Conservation (phyloP, 1,140 invertebrate species). For the Andricus grossulariae region DNA sequence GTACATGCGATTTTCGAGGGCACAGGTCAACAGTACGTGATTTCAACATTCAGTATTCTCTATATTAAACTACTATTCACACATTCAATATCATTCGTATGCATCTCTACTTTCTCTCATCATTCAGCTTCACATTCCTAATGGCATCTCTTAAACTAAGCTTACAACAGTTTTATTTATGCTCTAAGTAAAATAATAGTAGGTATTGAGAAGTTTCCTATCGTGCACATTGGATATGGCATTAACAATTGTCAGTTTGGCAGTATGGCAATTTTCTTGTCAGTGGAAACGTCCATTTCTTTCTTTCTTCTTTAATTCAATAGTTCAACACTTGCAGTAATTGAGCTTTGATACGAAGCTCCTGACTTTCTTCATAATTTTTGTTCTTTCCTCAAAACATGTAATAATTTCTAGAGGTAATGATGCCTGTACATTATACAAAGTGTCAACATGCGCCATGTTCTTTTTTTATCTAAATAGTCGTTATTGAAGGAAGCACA, state of each 20-base stretch:
- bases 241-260: conserved; percentile 75
- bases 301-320: conserved; percentile 41
- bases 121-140: conserved; percentile 59
- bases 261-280: conserved; percentile 74
- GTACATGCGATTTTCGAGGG: conserved; percentile 68
- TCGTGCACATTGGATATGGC: conserved; percentile 70
- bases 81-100: conserved; percentile 57
- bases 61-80: conserved; percentile 64
- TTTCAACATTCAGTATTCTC: conserved; percentile 68
- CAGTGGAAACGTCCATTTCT: conserved; percentile 58
- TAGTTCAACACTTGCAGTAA: conserved; percentile 45
- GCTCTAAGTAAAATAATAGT: conserved; percentile 70
- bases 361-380: not conserved
- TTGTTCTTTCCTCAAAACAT: conserved; percentile 33
- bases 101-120: conserved; percentile 66
- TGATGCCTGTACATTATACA: conserved; percentile 22
- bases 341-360: conserved; percentile 37
- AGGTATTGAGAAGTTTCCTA: conserved; percentile 72
- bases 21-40: conserved; percentile 66
- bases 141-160: conserved; percentile 63
- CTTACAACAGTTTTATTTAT: conserved; percentile 70
- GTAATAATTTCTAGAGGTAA: conserved; percentile 8
- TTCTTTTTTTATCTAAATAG: conserved; percentile 40
- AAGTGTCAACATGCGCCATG: conserved; percentile 20
- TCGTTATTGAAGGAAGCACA: conserved; percentile 53